Base-by-base conservation (phyloP, 2,797 vertebrate species). In the Glyptemys insculpta region DNA sequence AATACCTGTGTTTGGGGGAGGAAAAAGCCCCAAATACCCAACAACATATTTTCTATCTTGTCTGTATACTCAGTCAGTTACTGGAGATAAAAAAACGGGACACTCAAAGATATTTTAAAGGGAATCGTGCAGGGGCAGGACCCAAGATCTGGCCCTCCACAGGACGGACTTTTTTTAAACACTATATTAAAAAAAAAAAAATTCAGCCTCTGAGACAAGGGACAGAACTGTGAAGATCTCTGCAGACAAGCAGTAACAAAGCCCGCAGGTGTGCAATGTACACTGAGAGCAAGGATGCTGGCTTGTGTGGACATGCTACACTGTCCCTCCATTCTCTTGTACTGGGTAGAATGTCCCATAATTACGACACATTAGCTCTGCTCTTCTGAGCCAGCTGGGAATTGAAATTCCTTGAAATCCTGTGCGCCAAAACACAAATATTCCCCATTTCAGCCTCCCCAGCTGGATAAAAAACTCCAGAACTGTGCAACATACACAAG, bases 401-500 rank as follows among this genome's bases (percentile, higher is more conserved):
- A 72, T 5, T 19, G 19, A 72, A 72, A 41, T 37, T 19, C 65
- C 16, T 27, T 59, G 12, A 31, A 59, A 59, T 59, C 2, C 11
- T 59, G 6, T 59, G 57, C 19, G 18, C 89, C 49, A 27, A 54
- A 78, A 2, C 12, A 27, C 47, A 56, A 19, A 56, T 34, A 18
- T 62, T 86, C 52, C 47, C 50, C n/a, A 5, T 25, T 74, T 23
- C 57, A 90, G 19, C 7, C 8, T 57, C 53, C 15, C 53, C 15
- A n/a, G 50, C 29, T 74, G 31, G 18, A 12, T 49, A 83, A 18
- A 56, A 29, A 65, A 72, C 59, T 9, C 1, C 56, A n/a, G n/a
- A n/a, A n/a, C n/a, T n/a, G n/a, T n/a, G n/a, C n/a, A 34, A 85
- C 79, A 25, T 85, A 47, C 25, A 65, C 0, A 0, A 72, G 4